A percentile compares a stretch with the other conserved stretches of the same genome.
phyloP scores from a whole-genome alignment of 2,113 vertebrate species.

The Austrofundulus limnaeus region DNA sequence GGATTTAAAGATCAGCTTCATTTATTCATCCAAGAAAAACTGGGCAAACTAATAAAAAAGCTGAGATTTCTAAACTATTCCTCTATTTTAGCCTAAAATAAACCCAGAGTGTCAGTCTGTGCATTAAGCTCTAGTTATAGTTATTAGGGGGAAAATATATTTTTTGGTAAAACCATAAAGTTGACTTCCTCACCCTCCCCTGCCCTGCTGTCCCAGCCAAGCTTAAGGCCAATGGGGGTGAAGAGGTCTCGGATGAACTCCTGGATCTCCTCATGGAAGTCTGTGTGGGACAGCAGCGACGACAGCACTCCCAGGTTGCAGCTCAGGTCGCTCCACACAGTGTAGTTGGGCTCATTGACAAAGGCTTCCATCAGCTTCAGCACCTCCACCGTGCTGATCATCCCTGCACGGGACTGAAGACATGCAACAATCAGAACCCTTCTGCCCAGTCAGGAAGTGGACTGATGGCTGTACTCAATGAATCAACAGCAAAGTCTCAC shows the following conservation, averaged over 20 bases:
- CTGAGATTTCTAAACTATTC: no score
- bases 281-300: constrained; percentile 94
- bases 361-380: constrained; percentile 99
- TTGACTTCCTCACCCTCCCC: constrained; percentile 86
- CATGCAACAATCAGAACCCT: not conserved
- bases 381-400: constrained; percentile 97
- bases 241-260: constrained; percentile 94
- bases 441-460: no score
- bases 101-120: no score
- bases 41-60: no score
- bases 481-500: no score
- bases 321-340: constrained; percentile 98
- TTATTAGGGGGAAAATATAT: no score
- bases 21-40: no score
- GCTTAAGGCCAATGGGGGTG: constrained; percentile 90
- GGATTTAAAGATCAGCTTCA: no score
- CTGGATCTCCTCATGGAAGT: constrained; percentile 96
- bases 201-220: constrained; percentile 94
- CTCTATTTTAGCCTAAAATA: no score
- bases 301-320: constrained; percentile 95
- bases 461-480: no score
- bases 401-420: constrained; percentile 91
- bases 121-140: no score
- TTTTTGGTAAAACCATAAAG: not conserved
- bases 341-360: constrained; percentile 98